Conservation (phyloP, 2,888 invertebrate species). For the Chrysomela aeneicollis region DNA sequence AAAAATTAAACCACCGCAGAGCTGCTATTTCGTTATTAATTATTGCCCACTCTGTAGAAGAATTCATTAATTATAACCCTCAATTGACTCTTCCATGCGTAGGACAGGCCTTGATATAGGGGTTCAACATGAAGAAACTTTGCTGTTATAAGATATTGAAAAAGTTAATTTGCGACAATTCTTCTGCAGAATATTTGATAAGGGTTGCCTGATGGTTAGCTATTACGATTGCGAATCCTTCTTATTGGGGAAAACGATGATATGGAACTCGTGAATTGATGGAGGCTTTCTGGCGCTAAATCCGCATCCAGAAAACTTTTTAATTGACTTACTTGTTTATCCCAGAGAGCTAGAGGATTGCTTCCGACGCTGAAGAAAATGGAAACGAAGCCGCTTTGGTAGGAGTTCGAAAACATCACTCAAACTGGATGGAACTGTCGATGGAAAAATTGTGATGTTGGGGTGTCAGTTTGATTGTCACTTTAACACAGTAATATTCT, state of each 20-base stretch:
- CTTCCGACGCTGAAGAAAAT: constrained; percentile 74
- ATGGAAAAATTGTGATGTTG: constrained; percentile 23
- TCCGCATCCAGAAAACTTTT: background rate
- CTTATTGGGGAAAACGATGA: background rate
- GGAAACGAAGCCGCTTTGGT: constrained; percentile 73
- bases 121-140: no score
- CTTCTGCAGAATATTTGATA: background rate
- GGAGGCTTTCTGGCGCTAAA: background rate
- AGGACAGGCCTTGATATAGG: no score
- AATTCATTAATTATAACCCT: no score
- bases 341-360: constrained; percentile 73
- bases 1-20: no score
- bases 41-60: no score
- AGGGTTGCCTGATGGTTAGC: background rate
- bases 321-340: constrained; percentile 64
- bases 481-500: background rate
- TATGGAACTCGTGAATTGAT: background rate
- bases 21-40: no score
- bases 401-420: constrained; percentile 72
- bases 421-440: constrained; percentile 35
- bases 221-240: background rate
- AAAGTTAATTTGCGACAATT: background rate
- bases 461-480: constrained; percentile 17
- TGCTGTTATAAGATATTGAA: background rate
- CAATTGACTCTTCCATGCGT: no score